Percentiles rank a stretch among this genome's conserved stretches.
phyloP scores from a whole-genome alignment of 2,888 invertebrate species.

The Aphodius sticticus region DNA sequence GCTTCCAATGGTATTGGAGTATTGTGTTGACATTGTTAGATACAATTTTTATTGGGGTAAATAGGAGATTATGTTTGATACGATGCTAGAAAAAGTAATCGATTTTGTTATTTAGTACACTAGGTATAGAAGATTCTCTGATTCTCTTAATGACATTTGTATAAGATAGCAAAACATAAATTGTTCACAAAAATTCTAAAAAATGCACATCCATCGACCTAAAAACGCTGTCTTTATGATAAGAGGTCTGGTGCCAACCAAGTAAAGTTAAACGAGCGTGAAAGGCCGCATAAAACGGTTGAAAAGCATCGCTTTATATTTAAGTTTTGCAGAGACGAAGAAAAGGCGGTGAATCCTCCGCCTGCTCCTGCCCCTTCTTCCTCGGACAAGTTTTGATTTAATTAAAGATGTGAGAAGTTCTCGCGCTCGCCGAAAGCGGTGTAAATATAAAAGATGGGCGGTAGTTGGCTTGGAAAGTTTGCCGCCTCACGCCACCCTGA shows the following conservation, averaged over 20 bases:
- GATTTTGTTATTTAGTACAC: no score
- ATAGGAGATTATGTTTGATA: neutral
- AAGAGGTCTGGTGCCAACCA: neutral
- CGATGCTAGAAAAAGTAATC: no score
- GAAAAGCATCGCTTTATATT: neutral
- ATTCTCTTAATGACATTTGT: no score
- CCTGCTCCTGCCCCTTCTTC: slow-evolving; percentile 13
- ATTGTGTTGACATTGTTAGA: neutral
- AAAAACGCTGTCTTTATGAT: no score
- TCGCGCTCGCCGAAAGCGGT: slow-evolving; percentile 44
- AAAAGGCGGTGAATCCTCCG: slow-evolving; percentile 23
- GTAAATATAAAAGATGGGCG: slow-evolving; percentile 49
- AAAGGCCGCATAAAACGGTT: slow-evolving; percentile 13
- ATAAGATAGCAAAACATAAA: no score
- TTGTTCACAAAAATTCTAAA: no score
- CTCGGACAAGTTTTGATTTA: slow-evolving; percentile 50
- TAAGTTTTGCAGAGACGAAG: neutral
- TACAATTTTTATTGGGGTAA: neutral
- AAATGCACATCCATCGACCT: no score
- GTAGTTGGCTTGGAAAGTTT: neutral
- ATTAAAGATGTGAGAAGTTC: slow-evolving; percentile 52
- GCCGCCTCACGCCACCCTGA: neutral
- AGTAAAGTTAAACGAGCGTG: neutral
- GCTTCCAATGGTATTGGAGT: neutral
- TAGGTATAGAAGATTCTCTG: no score